These are phyloP conservation scores for Philaethria dido DNA, from an alignment of 2,888 invertebrate genomes.

Conservation along the genomic window DNA sequence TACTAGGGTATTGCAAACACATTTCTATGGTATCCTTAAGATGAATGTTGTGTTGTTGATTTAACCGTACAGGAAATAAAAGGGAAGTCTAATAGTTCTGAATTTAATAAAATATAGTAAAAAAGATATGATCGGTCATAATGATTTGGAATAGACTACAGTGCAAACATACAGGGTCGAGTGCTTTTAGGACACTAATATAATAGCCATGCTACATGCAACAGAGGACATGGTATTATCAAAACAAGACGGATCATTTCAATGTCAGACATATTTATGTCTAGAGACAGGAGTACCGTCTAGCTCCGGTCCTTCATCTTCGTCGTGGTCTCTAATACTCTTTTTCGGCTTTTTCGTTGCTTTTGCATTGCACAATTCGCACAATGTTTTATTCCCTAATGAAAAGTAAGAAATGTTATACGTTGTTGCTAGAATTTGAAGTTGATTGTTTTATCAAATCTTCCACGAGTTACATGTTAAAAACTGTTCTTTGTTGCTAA, in stretches of 20 bases:
- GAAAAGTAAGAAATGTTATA: slow-evolving; percentile 57
- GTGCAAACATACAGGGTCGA: slow-evolving; percentile 14
- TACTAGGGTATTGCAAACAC: background rate
- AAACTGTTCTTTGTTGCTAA: background rate
- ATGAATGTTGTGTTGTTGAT: background rate
- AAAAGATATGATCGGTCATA: background rate
- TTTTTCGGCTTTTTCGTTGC: slow-evolving; percentile 87
- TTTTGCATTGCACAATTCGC: slow-evolving; percentile 92
- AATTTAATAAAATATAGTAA: background rate
- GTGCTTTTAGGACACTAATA: slow-evolving; percentile 28
- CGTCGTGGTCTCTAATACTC: slow-evolving; percentile 78
- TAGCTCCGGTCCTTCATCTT: slow-evolving; percentile 71
- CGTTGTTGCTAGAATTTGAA: slow-evolving; percentile 50
- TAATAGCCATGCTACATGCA: slow-evolving; percentile 59
- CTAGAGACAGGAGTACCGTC: slow-evolving; percentile 67
- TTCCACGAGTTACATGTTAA: background rate
- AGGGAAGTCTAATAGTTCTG: background rate
- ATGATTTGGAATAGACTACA: slow-evolving; percentile 7
- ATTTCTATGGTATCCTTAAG: background rate
- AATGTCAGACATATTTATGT: slow-evolving; percentile 30
- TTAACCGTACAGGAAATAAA: slow-evolving; percentile 1
- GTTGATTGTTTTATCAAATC: slow-evolving; percentile 38
- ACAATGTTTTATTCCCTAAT: slow-evolving; percentile 95
- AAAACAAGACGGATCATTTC: slow-evolving; percentile 29
- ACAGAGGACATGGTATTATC: slow-evolving; percentile 44